phyloP scores from a whole-genome alignment of 2,113 vertebrate genomes.

The Balaeniceps rex region DNA sequence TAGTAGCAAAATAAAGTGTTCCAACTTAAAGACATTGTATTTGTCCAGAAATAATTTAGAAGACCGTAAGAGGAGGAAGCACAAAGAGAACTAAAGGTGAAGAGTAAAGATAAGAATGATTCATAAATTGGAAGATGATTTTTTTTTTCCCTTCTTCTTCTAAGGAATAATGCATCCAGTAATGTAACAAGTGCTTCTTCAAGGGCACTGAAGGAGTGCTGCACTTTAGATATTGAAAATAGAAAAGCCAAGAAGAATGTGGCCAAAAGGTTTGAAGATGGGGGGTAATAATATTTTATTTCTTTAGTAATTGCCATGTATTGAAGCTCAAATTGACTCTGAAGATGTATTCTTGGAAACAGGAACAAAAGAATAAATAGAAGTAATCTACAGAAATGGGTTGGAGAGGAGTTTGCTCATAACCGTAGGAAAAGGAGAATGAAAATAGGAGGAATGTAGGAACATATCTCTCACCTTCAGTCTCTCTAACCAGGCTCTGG shows the following conservation, averaged over 20 bases:
- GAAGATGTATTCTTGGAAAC: conserved; percentile 59
- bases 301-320: conserved; percentile 51
- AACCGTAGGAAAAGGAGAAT: not conserved
- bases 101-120: conserved; percentile 69
- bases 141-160: conserved; percentile 25
- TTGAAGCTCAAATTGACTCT: conserved; percentile 53
- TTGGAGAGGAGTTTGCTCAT: conserved; percentile 12
- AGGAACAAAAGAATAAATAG: conserved; percentile 61
- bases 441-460: not conserved
- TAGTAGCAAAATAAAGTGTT: conserved; percentile 16
- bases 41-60: conserved; percentile 65
- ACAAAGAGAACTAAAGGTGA: conserved; percentile 71
- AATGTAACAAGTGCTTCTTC: conserved; percentile 62
- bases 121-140: conserved; percentile 68
- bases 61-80: conserved; percentile 28
- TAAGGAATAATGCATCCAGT: conserved; percentile 51
- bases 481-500: not conserved
- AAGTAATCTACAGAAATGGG: conserved; percentile 44
- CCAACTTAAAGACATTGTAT: not conserved
- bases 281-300: conserved; percentile 60
- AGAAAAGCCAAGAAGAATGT: conserved; percentile 46
- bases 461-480: not conserved
- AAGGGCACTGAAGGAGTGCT: conserved; percentile 50
- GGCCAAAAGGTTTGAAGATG: conserved; percentile 52
- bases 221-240: conserved; percentile 54